A percentile compares a stretch with the other conserved stretches of the same genome.
Conservation (phyloP, 2,888 invertebrate species). For the Megalurothrips usitatus region DNA sequence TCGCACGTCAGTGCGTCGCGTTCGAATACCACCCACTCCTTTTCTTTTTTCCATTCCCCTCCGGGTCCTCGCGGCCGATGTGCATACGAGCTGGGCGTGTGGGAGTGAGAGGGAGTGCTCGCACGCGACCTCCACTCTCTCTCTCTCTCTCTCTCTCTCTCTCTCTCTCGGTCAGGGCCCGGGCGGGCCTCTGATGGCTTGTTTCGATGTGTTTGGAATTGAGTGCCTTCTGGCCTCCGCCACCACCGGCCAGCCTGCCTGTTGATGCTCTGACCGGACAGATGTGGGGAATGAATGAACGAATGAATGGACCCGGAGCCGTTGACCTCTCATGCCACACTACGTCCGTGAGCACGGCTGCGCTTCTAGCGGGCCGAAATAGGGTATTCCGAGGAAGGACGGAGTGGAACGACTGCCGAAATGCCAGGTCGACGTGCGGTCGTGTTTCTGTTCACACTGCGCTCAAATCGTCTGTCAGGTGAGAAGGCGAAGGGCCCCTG, state of each 20-base stretch:
- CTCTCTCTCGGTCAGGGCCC: not conserved
- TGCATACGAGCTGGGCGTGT: too few relatives aligned
- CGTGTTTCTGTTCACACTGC: too few relatives aligned
- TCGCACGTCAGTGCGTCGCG: too few relatives aligned
- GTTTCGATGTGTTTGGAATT: slow-evolving; percentile 26
- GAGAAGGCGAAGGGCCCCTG: too few relatives aligned
- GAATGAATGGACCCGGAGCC: not conserved
- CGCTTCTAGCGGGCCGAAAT: too few relatives aligned
- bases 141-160: slow-evolving; percentile 1
- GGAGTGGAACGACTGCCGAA: too few relatives aligned
- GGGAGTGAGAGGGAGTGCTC: not conserved
- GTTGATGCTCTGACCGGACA: slow-evolving; percentile 6
- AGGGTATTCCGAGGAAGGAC: too few relatives aligned
- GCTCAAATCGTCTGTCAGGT: too few relatives aligned
- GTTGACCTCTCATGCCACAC: not conserved
- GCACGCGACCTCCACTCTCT: not conserved
- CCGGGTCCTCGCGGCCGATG: too few relatives aligned
- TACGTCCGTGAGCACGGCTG: not conserved
- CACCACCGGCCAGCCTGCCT: not conserved
- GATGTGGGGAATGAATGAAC: not conserved
- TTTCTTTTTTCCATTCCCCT: too few relatives aligned
- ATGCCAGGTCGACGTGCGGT: too few relatives aligned
- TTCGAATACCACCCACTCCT: too few relatives aligned
- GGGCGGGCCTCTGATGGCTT: not conserved
- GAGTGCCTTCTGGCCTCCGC: not conserved